Evolutionary conservation across 2,888 invertebrate species (phyloP), one percentile per base, ranked within the genome.

Genomic region (Cantharis nigra): DNA sequence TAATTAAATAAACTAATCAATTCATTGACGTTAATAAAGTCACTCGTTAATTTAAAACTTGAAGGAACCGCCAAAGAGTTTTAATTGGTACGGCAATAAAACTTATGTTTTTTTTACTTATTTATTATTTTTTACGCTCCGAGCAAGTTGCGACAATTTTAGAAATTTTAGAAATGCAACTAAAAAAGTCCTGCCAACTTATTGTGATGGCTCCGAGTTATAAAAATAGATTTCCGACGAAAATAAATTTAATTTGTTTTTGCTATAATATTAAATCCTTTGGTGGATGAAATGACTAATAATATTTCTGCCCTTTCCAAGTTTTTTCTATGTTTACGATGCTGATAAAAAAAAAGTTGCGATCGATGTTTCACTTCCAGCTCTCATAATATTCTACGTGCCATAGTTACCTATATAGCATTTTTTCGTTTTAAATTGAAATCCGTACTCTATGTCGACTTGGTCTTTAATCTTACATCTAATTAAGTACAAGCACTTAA

Each of bases 1-100:
- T 76, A 76, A 76, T 76, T 76, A 76, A 73, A 76, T 76, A 76
- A 76, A 63, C 72, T 72, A 76, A 76, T 76, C 67, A 76, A 72
- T 72, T 75, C 67, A 62, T 71, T 72, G 62, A 28, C 18, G 67
- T 67, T 69, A 67, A 71, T 63, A 71, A 28, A 23, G 65, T 33
- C 16, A 14, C 20, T n/a, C 74, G 69, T 63, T 30, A 74, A 63
- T 69, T 49, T 67, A 67, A 9, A 20, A 9, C 18, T 67, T 26
- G 13, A n/a, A 49, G 33, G 49, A n/a, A 49, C 49, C 49, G 49
- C n/a, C n/a, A n/a, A 49, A 49, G 2, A n/a, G 49, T n/a, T n/a
- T 33, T 49, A 49, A 49, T 49, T 49, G n/a, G n/a, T 49, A 5
- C 7, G 3, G 49, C 49, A 49, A 49, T 49, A 49, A 49, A 49